Conservation (phyloP, 2,888 invertebrate genomes). For the Polymixis lichenea region DNA sequence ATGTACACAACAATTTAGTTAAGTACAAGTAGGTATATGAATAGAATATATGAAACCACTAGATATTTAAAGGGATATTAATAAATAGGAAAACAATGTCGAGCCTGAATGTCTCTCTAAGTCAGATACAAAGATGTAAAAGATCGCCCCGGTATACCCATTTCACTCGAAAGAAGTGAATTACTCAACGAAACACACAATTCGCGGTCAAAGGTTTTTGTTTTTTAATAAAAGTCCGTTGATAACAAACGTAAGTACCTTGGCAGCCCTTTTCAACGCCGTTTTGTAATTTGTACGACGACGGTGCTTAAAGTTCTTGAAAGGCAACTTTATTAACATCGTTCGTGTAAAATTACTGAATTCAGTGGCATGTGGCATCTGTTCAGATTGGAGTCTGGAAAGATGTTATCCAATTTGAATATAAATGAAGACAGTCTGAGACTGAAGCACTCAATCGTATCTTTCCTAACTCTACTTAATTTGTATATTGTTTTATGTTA, state of each 20-base stretch:
- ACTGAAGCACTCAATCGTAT: background rate
- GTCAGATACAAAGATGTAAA: slow-evolving; percentile 27
- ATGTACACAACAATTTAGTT: background rate
- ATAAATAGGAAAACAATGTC: background rate
- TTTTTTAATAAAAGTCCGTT: slow-evolving; percentile 33
- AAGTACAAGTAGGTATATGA: background rate
- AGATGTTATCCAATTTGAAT: slow-evolving; percentile 39
- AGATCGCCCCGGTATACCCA: slow-evolving; percentile 11
- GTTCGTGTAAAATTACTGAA: slow-evolving; percentile 35
- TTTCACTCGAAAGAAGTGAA: slow-evolving; percentile 49
- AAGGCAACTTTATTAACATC: slow-evolving; percentile 33
- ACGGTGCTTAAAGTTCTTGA: slow-evolving; percentile 23
- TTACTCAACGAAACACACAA: slow-evolving; percentile 34
- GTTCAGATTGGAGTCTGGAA: slow-evolving; percentile 14
- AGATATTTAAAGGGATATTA: background rate
- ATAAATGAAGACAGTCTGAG: slow-evolving; percentile 22
- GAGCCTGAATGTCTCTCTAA: background rate
- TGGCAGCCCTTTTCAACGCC: slow-evolving; percentile 19
- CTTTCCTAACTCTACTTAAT: slow-evolving; percentile 7
- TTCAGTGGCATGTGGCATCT: slow-evolving; percentile 26
- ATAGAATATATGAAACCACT: background rate
- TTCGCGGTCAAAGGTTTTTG: slow-evolving; percentile 43
- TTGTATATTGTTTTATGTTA: background rate
- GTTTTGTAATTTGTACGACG: slow-evolving; percentile 31
- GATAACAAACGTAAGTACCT: slow-evolving; percentile 23